Base-by-base conservation (phyloP, 1,140 invertebrate genomes). In the Orchesella cincta region DNA sequence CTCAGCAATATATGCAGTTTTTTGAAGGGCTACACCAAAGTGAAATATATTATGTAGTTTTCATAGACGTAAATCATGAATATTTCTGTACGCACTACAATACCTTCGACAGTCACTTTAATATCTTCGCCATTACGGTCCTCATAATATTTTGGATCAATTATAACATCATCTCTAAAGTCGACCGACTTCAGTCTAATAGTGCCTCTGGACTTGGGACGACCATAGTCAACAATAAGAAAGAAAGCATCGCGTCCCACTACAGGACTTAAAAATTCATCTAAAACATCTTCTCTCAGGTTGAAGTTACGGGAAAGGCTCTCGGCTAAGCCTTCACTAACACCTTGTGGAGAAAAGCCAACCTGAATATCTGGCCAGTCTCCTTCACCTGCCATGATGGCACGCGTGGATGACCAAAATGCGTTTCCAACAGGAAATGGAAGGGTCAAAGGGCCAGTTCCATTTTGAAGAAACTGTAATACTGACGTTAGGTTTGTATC, bases 311-410 rank as follows among this genome's bases (percentile, higher is more conserved):
- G 20, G 29, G 70, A 34, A 14, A 80, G 20, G 12, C 70, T 73
- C 1, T 33, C 51, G n/a, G 39, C 64, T 0, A 78, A 14, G 3
- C 33, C 46, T 1, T 39, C 34, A n/a, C 72, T 16, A 1, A 46
- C 29, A 16, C 76, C 76, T 16, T 52, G 1, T 3, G 64, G 36
- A 1, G 57, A 34, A 70, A 80, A 54, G n/a, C 73, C 75, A 1
- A 78, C 16, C 70, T 80, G 79, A 35, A 80, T 75, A 31, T 78
- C 70, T n/a, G 79, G 79, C 79, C 79, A 80, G 33, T 78, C 76
- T n/a, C 70, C n/a, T 67, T 67, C 62, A 5, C 64, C 29, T 16
- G 52, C 33, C 31, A 31, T 39, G 26, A 77, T 39, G 16, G 29
- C 33, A 18, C 31, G 33, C 0, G 73, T 51, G 2, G 46, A 34